These are phyloP conservation scores for Calyptommatus sinebrachiatus DNA, from an alignment of 2,113 vertebrate genomes.

Conservation along the genomic window DNA sequence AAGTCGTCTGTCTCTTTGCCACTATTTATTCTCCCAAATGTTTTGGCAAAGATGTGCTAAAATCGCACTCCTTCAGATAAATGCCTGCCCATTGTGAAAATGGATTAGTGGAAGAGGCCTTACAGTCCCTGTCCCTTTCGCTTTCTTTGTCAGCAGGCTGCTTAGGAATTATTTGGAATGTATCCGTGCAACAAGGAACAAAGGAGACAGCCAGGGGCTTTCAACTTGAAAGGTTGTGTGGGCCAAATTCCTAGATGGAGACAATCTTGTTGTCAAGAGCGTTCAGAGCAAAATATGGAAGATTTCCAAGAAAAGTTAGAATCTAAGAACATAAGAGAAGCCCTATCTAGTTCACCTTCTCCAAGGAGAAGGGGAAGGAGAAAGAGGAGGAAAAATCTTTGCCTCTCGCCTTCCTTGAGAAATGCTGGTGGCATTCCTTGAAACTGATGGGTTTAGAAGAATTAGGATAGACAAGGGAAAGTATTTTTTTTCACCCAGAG, in stretches of 20 bases:
- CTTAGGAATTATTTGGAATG: neutral
- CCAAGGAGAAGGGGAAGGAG: slow-evolving; percentile 9
- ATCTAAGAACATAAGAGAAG: too few species aligned
- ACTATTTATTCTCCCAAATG: neutral
- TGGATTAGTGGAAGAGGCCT: neutral
- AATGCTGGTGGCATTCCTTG: too few species aligned
- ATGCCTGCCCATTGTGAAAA: neutral
- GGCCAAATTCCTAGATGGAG: too few species aligned
- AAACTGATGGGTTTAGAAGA: too few species aligned
- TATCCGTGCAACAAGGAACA: neutral
- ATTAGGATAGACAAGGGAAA: too few species aligned
- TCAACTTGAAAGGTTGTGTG: neutral
- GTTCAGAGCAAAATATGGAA: slow-evolving; percentile 2
- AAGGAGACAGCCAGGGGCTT: neutral
- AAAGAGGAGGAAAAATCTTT: neutral
- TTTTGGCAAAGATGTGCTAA: neutral
- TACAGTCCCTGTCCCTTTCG: neutral
- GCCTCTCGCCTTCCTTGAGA: too few species aligned
- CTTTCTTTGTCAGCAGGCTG: neutral
- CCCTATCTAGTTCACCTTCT: neutral
- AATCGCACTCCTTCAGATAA: neutral
- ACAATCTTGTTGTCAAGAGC: neutral
- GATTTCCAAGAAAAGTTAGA: too few species aligned
- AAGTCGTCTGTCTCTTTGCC: neutral
- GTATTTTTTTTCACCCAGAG: too few species aligned